Conservation (phyloP, 2,113 vertebrate species). For the Ptilorrhoa leucosticta region DNA sequence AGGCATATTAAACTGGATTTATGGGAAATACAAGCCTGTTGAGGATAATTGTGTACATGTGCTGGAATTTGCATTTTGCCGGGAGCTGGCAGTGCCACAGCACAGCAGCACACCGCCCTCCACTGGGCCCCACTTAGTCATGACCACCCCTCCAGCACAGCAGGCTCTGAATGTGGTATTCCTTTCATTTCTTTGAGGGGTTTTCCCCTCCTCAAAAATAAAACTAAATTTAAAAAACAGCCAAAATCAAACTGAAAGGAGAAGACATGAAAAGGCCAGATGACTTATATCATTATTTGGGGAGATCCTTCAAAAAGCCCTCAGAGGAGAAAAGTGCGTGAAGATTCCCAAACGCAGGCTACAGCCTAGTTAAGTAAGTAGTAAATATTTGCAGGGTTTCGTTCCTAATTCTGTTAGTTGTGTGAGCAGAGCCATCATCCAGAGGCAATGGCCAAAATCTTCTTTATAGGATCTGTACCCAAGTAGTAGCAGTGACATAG, state of each 20-base stretch:
- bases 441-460: neutral
- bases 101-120: slow-evolving; percentile 32
- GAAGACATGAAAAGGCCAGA: neutral
- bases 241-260: neutral
- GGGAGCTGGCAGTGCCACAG: neutral
- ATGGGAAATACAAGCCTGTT: neutral
- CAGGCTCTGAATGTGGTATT: neutral
- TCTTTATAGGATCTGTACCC: neutral
- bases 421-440: neutral
- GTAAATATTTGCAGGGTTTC: neutral
- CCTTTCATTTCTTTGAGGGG: neutral
- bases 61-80: neutral
- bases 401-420: neutral
- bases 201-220: neutral
- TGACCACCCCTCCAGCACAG: fast-evolving
- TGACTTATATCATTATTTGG: neutral
- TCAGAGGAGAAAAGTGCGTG: neutral
- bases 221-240: neutral
- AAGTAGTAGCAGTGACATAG: neutral
- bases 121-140: neutral
- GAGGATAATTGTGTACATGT: neutral
- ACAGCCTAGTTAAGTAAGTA: neutral
- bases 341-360: neutral
- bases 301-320: neutral
- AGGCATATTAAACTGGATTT: neutral